These are phyloP conservation scores for Isoperla grammatica DNA, from an alignment of 2,888 invertebrate genomes.

Conservation along the genomic window DNA sequence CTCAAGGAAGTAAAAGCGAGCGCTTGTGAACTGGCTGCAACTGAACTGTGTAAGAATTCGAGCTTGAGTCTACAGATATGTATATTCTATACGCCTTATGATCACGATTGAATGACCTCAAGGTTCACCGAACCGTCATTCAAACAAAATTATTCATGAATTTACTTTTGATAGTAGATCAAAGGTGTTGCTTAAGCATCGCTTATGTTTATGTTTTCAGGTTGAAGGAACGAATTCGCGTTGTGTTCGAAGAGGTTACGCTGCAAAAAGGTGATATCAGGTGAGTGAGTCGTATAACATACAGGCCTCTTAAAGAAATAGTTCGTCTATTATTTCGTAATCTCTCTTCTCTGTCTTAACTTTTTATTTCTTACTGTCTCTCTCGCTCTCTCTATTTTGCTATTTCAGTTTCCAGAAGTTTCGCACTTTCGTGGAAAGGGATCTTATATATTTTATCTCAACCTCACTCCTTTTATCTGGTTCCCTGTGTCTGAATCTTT, in stretches of 20 bases:
- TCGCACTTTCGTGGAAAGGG: conserved; percentile 4
- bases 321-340: background rate
- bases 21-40: too few species aligned
- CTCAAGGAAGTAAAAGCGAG: too few species aligned
- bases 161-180: too few species aligned
- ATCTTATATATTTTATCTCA: conserved; percentile 5
- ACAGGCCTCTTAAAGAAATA: background rate
- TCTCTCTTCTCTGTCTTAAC: background rate
- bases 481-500: conserved; percentile 18
- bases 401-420: conserved; percentile 5
- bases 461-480: conserved; percentile 17
- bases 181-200: background rate
- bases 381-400: background rate
- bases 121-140: too few species aligned
- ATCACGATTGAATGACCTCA: too few species aligned
- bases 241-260: conserved; percentile 75
- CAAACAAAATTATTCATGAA: too few species aligned
- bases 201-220: conserved; percentile 43
- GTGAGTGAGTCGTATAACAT: conserved; percentile 44
- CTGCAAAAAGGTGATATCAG: conserved; percentile 73
- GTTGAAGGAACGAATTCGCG: conserved; percentile 68
- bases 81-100: too few species aligned
- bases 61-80: too few species aligned
- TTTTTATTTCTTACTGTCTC: background rate
- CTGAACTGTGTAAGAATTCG: too few species aligned